phyloP scores from a whole-genome alignment of 2,888 invertebrate species.

The Invenusta paracnida region DNA sequence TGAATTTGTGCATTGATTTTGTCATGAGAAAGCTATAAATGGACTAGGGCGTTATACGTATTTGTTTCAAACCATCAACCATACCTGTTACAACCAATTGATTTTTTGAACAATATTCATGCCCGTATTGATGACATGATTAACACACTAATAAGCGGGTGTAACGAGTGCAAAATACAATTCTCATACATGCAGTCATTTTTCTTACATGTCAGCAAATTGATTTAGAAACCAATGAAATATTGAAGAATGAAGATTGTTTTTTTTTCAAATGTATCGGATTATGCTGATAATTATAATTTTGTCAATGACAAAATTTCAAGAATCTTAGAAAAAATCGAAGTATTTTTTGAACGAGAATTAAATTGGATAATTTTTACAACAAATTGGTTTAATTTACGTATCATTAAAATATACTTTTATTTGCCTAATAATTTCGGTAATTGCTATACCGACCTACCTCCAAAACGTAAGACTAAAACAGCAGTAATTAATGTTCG shows the following conservation, averaged over 20 bases:
- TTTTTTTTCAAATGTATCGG: background rate
- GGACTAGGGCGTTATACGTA: background rate
- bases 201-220: background rate
- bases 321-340: background rate
- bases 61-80: background rate
- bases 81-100: background rate
- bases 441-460: background rate
- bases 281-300: background rate
- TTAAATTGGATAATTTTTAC: background rate
- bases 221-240: background rate
- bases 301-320: background rate
- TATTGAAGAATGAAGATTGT: background rate
- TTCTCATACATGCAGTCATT: background rate
- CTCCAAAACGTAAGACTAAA: background rate
- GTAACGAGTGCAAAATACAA: background rate
- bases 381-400: background rate
- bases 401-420: background rate
- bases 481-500: background rate
- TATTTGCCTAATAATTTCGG: background rate
- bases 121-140: background rate
- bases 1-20: background rate
- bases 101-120: background rate
- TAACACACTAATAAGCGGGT: background rate
- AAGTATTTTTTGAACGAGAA: background rate
- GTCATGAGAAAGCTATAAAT: background rate